Percentiles rank a stretch among this genome's conserved stretches.
Evolutionary conservation across 1,140 invertebrate species (phyloP).

Genomic region (Leptestheria dahalacensis): DNA sequence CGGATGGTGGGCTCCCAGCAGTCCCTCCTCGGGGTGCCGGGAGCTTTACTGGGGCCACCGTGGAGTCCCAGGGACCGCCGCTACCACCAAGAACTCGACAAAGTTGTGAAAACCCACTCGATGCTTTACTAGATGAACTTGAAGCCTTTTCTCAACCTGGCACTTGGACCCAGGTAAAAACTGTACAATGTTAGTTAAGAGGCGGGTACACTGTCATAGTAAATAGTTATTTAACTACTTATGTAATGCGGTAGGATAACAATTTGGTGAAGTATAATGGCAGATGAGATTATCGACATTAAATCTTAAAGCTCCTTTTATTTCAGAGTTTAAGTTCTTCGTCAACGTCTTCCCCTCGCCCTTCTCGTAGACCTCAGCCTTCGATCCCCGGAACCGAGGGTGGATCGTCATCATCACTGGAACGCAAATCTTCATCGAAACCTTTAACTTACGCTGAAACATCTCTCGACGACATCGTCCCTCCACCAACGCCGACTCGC

Average conservation of each 20-base stretch:
- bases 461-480: not conserved
- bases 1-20: slow-evolving; percentile 29
- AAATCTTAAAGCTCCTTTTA: no score
- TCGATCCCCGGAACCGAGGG: slow-evolving; percentile 8
- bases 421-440: not conserved
- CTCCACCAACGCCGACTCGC: slow-evolving; percentile 46
- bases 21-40: slow-evolving; percentile 40
- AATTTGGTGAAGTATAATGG: no score
- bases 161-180: not conserved
- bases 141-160: slow-evolving; percentile 45
- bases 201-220: no score
- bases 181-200: no score
- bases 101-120: slow-evolving; percentile 81
- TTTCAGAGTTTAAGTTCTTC: not conserved
- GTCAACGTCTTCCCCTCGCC: slow-evolving; percentile 3
- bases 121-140: slow-evolving; percentile 82
- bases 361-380: slow-evolving; percentile 1
- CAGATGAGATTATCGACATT: no score
- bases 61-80: slow-evolving; percentile 21
- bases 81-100: slow-evolving; percentile 22
- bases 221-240: no score
- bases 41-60: slow-evolving; percentile 26
- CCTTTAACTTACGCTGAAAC: slow-evolving; percentile 3
- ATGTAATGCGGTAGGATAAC: no score
- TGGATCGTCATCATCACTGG: not conserved